Percentiles rank a stretch among this genome's conserved stretches.
These are phyloP conservation scores for Furcifer pardalis DNA, from an alignment of 2,797 vertebrate species.

Conservation along the genomic window DNA sequence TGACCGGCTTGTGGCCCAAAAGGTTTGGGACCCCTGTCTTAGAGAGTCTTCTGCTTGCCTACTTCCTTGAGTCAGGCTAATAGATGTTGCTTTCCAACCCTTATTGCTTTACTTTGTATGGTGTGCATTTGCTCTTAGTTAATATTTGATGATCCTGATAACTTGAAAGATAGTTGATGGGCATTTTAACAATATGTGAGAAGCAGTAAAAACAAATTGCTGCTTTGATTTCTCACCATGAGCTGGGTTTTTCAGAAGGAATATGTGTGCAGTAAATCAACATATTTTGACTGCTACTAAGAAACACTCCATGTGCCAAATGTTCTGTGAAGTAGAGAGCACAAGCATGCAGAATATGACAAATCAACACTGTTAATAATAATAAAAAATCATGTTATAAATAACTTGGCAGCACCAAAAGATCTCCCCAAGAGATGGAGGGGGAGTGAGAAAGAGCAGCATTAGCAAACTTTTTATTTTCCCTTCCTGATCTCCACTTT, in stretches of 20 bases:
- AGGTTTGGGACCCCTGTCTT: too few species aligned
- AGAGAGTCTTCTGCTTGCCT: too few species aligned
- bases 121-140: background rate
- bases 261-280: slow-evolving; percentile 31
- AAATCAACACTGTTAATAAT: slow-evolving; percentile 40
- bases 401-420: background rate
- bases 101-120: background rate
- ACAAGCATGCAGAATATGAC: background rate
- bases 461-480: background rate
- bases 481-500: background rate
- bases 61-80: too few species aligned
- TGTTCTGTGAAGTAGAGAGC: slow-evolving; percentile 26
- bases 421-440: background rate
- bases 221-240: slow-evolving; percentile 11
- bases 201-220: slow-evolving; percentile 28
- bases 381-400: background rate
- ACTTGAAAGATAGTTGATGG: background rate
- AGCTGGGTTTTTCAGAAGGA: slow-evolving; percentile 35
- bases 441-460: background rate
- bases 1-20: too few species aligned
- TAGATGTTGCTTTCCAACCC: too few species aligned
- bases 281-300: background rate
- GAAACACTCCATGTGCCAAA: background rate
- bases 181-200: slow-evolving; percentile 19
- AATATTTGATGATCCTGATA: background rate